phyloP scores from a whole-genome alignment of 2,888 invertebrate genomes.

The Epistrophe grossulariae region DNA sequence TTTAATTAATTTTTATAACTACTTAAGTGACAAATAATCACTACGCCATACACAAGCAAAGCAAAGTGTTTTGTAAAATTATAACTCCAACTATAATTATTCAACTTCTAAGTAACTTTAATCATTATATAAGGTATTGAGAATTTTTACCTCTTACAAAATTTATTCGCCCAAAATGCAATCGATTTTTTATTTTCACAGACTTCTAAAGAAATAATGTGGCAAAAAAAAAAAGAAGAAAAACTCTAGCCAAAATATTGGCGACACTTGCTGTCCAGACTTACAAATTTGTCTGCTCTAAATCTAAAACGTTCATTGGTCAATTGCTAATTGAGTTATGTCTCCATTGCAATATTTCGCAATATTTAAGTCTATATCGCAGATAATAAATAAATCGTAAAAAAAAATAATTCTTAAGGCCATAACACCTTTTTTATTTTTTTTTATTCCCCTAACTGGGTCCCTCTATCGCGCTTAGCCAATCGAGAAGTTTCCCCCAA shows the following conservation, averaged over 20 bases:
- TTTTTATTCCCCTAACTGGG: slow-evolving; percentile 13
- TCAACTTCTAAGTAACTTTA: neutral
- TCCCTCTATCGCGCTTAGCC: slow-evolving; percentile 48
- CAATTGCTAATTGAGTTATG: slow-evolving; percentile 72
- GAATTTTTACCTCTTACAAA: neutral
- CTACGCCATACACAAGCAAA: too few relatives aligned
- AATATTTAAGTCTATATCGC: slow-evolving; percentile 58
- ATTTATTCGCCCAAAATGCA: neutral
- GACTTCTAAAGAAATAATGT: neutral
- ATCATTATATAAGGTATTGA: too few relatives aligned
- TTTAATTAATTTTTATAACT: too few relatives aligned
- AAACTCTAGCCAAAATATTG: neutral
- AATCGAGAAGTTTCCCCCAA: slow-evolving; percentile 38
- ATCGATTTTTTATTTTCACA: neutral
- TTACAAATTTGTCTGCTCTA: slow-evolving; percentile 61
- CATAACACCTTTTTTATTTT: slow-evolving; percentile 38
- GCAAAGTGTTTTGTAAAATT: too few relatives aligned
- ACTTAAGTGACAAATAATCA: too few relatives aligned
- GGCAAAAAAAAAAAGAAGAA: neutral
- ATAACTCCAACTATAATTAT: too few relatives aligned
- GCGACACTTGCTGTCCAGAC: slow-evolving; percentile 51
- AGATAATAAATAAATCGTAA: slow-evolving; percentile 68
- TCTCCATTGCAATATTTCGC: slow-evolving; percentile 57
- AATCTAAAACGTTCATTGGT: slow-evolving; percentile 70
- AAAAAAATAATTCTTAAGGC: slow-evolving; percentile 27